These are phyloP conservation scores for Napeogenes sylphis DNA, from an alignment of 2,888 invertebrate genomes.

Conservation along the genomic window DNA sequence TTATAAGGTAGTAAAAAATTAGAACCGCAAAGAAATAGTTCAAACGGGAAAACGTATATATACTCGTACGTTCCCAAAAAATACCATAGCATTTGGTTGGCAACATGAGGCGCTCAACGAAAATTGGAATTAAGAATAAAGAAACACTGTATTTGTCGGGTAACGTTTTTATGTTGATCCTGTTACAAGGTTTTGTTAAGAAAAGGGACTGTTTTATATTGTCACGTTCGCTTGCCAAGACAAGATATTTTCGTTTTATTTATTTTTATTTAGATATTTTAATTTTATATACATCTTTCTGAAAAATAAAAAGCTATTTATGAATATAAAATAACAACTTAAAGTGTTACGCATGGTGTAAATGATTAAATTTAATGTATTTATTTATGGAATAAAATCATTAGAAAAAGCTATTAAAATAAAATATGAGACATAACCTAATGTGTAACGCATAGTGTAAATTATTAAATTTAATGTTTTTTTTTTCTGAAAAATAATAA, in stretches of 20 bases:
- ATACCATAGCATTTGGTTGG: slow-evolving; percentile 33
- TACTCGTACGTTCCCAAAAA: slow-evolving; percentile 24
- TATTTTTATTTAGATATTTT: no score
- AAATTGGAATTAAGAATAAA: slow-evolving; percentile 25
- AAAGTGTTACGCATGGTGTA: no score
- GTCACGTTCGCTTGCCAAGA: not conserved
- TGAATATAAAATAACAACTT: no score
- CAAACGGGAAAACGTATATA: slow-evolving; percentile 23
- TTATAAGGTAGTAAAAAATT: slow-evolving; percentile 12
- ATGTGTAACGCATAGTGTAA: no score
- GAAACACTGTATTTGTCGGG: not conserved
- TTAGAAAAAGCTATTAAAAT: no score
- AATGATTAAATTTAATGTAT: no score
- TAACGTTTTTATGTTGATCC: slow-evolving; percentile 10
- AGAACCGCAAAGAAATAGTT: slow-evolving; percentile 25
- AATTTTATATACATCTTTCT: no score
- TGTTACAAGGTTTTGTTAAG: not conserved
- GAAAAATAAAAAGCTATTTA: no score
- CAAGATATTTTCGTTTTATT: not conserved
- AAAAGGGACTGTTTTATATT: slow-evolving; percentile 7
- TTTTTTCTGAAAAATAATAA: no score
- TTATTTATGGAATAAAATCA: no score
- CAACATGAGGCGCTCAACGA: slow-evolving; percentile 32
- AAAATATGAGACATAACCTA: no score
- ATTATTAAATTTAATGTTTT: no score